phyloP scores from a whole-genome alignment of 2,888 invertebrate species.

The Hanleya hanleyi region DNA sequence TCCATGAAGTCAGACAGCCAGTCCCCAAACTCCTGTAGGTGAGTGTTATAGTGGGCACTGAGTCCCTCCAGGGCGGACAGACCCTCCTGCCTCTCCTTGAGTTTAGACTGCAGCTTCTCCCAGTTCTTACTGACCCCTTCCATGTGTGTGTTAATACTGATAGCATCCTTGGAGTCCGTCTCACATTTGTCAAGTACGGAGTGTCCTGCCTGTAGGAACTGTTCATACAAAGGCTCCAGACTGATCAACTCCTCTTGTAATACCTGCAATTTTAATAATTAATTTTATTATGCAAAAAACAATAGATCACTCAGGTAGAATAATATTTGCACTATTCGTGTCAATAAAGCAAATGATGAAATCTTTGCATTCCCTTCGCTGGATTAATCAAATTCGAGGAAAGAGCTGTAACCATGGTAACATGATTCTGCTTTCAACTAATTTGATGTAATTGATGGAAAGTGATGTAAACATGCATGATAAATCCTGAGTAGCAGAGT shows the following conservation, averaged over 20 bases:
- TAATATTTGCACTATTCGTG: too few species aligned
- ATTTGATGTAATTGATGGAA: too few species aligned
- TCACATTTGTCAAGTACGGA: slow-evolving; percentile 81
- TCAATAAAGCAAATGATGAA: too few species aligned
- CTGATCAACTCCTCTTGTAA: slow-evolving; percentile 95
- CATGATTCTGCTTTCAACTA: too few species aligned
- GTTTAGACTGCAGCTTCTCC: slow-evolving; percentile 82
- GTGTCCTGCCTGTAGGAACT: slow-evolving; percentile 87
- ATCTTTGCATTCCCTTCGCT: too few species aligned
- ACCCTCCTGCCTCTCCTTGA: slow-evolving; percentile 75
- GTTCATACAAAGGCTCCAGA: slow-evolving; percentile 91
- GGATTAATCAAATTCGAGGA: too few species aligned
- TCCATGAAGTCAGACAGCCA: slow-evolving; percentile 92
- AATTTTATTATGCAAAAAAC: background rate
- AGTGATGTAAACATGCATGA: too few species aligned
- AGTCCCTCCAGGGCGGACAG: slow-evolving; percentile 94
- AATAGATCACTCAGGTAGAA: too few species aligned
- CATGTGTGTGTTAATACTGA: slow-evolving; percentile 73
- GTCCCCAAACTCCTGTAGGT: slow-evolving; percentile 86
- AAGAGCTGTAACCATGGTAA: too few species aligned
- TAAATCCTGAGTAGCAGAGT: too few species aligned
- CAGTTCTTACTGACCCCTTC: slow-evolving; percentile 82
- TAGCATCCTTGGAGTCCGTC: slow-evolving; percentile 71
- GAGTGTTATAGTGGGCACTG: slow-evolving; percentile 93
- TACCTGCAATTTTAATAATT: slow-evolving; percentile 78